A percentile compares a stretch with the other conserved stretches of the same genome.
Evolutionary conservation across 1,140 invertebrate species (phyloP).

Genomic region (Drosophila lacteicornis): DNA sequence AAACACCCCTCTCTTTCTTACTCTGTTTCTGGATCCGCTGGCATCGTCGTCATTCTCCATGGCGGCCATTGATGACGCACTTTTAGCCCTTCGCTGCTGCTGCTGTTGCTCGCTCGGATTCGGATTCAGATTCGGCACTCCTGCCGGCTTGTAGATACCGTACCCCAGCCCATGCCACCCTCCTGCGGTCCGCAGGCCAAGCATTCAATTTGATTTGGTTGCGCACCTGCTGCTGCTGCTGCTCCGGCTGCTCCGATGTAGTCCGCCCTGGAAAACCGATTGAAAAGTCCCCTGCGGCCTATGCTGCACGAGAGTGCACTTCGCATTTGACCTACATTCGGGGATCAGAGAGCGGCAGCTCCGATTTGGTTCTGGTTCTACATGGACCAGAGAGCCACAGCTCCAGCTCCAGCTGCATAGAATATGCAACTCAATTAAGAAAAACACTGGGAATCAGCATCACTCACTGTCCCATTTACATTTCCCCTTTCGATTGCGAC

Average conservation of each 20-base stretch:
- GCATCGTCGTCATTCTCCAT: constrained; percentile 54
- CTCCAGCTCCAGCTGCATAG: constrained; percentile 25
- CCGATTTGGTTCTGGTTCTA: constrained; percentile 36
- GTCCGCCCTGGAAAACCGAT: constrained; percentile 65
- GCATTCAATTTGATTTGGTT: constrained; percentile 63
- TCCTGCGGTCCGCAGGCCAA: constrained; percentile 14
- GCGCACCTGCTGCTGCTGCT: constrained; percentile 70
- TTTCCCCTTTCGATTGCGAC: not conserved
- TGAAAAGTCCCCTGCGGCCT: constrained; percentile 68
- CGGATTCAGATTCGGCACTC: constrained; percentile 29
- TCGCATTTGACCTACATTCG: constrained; percentile 74
- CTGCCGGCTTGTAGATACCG: constrained; percentile 23
- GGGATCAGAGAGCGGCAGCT: constrained; percentile 33
- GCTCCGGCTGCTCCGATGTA: constrained; percentile 30
- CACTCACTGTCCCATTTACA: constrained; percentile 6
- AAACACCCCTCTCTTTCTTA: constrained; percentile 4
- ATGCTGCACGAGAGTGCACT: constrained; percentile 59
- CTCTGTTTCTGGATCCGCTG: constrained; percentile 54
- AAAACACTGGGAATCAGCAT: constrained; percentile 7
- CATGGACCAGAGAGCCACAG: constrained; percentile 28
- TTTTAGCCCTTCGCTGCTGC: constrained; percentile 78
- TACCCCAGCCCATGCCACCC: constrained; percentile 17
- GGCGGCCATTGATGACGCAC: constrained; percentile 84
- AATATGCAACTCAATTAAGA: constrained; percentile 68
- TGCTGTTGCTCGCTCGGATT: constrained; percentile 44